Evolutionary conservation across 2,888 invertebrate genomes (phyloP).

Genomic region (Myathropa florea): DNA sequence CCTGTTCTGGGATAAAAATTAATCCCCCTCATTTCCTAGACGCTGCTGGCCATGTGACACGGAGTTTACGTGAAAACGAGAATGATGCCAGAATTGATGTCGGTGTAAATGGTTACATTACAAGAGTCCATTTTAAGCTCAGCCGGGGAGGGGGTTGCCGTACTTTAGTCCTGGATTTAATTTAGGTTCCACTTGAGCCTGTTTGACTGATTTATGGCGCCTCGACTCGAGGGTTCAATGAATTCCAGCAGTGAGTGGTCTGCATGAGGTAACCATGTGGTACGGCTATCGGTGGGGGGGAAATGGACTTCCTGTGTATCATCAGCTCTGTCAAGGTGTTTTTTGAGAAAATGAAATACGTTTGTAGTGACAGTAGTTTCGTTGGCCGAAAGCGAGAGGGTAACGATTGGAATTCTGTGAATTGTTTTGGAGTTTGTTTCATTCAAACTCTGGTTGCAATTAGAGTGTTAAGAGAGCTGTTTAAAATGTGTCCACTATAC

Average conservation of each 20-base stretch:
- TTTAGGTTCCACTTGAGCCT: constrained; percentile 61
- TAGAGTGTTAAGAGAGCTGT: too few relatives aligned
- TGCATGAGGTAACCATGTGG: not conserved
- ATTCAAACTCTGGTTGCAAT: too few relatives aligned
- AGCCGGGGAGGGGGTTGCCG: not conserved
- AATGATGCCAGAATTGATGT: constrained; percentile 66
- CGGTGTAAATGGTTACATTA: constrained; percentile 66
- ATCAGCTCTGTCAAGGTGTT: not conserved
- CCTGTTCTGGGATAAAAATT: constrained; percentile 70
- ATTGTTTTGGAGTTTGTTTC: too few relatives aligned
- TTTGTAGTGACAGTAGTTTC: not conserved
- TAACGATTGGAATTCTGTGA: not conserved
- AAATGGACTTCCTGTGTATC: constrained; percentile 21
- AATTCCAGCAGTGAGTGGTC: constrained; percentile 1
- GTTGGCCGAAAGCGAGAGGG: not conserved
- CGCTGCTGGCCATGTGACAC: constrained; percentile 42
- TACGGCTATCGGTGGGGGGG: not conserved
- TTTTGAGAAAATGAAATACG: not conserved
- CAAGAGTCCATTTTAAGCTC: constrained; percentile 59
- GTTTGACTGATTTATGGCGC: constrained; percentile 63
- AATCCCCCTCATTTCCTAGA: constrained; percentile 63
- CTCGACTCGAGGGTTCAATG: constrained; percentile 24
- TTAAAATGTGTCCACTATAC: too few relatives aligned
- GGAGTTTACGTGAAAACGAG: constrained; percentile 61
- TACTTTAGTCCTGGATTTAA: constrained; percentile 36